Percentiles rank a stretch among this genome's conserved stretches.
Conservation (phyloP, 2,797 vertebrate species). For the Hypotaenidia philippensis region DNA sequence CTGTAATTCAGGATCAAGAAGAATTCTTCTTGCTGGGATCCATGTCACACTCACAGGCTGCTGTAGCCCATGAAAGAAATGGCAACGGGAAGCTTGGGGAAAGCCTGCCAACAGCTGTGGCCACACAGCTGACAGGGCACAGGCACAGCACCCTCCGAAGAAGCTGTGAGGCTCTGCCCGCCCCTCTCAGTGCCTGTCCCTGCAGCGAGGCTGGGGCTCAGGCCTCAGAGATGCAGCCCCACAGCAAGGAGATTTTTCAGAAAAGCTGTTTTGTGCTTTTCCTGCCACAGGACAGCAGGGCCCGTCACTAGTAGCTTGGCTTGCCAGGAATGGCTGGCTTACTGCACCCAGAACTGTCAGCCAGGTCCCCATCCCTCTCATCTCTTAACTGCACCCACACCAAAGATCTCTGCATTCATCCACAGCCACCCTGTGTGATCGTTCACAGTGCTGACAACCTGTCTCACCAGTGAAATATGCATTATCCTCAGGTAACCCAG, state of each 20-base stretch:
- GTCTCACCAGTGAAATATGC: rapidly evolving
- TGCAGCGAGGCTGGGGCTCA: rapidly evolving
- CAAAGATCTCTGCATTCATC: not conserved
- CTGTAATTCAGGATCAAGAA: not conserved
- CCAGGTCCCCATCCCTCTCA: too few relatives aligned
- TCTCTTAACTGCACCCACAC: not conserved
- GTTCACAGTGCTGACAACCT: rapidly evolving
- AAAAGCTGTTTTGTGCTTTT: rapidly evolving
- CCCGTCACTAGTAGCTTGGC: not conserved
- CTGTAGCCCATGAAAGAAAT: rapidly evolving
- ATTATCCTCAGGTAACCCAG: not conserved
- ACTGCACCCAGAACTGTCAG: not conserved
- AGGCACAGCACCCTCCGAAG: rapidly evolving
- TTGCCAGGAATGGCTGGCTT: not conserved
- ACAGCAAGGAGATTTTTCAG: rapidly evolving
- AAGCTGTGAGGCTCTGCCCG: too few relatives aligned
- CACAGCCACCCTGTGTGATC: rapidly evolving
- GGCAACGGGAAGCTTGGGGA: rapidly evolving
- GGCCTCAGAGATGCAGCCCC: not conserved
- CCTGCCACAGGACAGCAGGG: not conserved
- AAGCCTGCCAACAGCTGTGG: not conserved
- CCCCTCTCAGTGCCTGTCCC: too few relatives aligned
- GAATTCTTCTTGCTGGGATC: not conserved
- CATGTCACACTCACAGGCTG: rapidly evolving
- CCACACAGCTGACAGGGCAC: rapidly evolving